These are phyloP conservation scores for Myxocyprinus asiaticus DNA, from an alignment of 2,113 vertebrate species.

Conservation along the genomic window DNA sequence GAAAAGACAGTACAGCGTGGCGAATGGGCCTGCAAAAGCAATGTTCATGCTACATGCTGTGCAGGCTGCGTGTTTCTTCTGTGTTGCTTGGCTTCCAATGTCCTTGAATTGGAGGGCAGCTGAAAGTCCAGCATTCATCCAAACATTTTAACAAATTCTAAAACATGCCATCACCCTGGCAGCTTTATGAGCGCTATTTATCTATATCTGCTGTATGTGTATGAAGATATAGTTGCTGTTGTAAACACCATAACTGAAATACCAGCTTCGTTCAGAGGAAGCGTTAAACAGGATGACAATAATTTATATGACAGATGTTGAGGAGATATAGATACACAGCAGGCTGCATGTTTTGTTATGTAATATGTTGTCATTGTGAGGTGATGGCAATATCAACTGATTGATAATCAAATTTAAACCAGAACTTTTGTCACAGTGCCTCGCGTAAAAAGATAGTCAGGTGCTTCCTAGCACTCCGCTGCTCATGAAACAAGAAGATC, in stretches of 20 bases:
- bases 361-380: constrained; percentile 37
- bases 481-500: constrained; percentile 8
- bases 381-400: constrained; percentile 22
- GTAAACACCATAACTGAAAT: constrained; percentile 41
- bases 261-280: constrained; percentile 11
- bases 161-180: constrained; percentile 15
- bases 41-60: not conserved
- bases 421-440: not conserved
- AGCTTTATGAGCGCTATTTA: constrained; percentile 39
- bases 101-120: constrained; percentile 7
- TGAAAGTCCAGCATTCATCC: constrained; percentile 8
- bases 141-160: constrained; percentile 42
- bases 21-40: constrained; percentile 15
- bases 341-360: constrained; percentile 19
- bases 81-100: constrained; percentile 10
- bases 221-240: not conserved
- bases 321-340: constrained; percentile 1
- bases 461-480: constrained; percentile 29
- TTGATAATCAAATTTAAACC: not conserved
- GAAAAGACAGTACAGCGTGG: constrained; percentile 8
- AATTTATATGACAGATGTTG: constrained; percentile 3
- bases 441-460: constrained; percentile 18
- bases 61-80: not conserved
- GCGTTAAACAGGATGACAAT: not conserved
- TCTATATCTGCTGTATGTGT: not conserved